Conservation (phyloP, 2,113 vertebrate genomes). For the Platysternon megacephalum region DNA sequence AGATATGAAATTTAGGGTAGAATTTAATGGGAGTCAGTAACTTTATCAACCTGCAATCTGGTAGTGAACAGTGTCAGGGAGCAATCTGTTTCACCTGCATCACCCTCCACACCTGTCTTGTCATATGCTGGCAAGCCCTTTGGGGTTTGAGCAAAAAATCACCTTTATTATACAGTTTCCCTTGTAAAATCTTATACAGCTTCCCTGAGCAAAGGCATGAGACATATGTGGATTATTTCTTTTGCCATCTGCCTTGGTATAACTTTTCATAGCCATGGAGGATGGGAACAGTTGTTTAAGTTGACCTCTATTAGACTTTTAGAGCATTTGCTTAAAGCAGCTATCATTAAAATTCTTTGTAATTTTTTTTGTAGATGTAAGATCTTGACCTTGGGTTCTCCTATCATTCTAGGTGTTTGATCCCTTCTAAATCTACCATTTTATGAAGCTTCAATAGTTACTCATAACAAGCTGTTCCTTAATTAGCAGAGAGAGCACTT, state of each 20-base stretch:
- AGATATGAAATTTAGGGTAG: background rate
- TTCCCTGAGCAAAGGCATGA: background rate
- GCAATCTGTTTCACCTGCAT: background rate
- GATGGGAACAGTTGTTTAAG: constrained; percentile 4
- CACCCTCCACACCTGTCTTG: fast-evolving
- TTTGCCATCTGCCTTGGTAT: background rate
- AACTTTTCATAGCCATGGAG: background rate
- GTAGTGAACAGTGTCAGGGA: background rate
- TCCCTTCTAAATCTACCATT: background rate
- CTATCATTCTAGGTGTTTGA: background rate
- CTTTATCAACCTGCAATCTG: background rate
- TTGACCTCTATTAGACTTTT: constrained; percentile 1
- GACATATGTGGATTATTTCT: background rate
- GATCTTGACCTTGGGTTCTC: background rate
- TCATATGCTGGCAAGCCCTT: background rate
- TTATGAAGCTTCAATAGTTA: background rate
- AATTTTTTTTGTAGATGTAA: constrained; percentile 1
- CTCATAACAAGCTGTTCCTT: background rate
- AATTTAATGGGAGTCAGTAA: too few species aligned
- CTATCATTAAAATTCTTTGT: constrained; percentile 12
- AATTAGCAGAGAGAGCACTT: background rate
- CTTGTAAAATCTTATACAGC: background rate
- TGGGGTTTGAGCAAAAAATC: background rate
- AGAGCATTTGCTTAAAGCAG: constrained; percentile 11
- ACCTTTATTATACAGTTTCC: background rate